These are phyloP conservation scores for Acanthopagrus latus DNA, from an alignment of 2,797 vertebrate genomes.

Conservation along the genomic window DNA sequence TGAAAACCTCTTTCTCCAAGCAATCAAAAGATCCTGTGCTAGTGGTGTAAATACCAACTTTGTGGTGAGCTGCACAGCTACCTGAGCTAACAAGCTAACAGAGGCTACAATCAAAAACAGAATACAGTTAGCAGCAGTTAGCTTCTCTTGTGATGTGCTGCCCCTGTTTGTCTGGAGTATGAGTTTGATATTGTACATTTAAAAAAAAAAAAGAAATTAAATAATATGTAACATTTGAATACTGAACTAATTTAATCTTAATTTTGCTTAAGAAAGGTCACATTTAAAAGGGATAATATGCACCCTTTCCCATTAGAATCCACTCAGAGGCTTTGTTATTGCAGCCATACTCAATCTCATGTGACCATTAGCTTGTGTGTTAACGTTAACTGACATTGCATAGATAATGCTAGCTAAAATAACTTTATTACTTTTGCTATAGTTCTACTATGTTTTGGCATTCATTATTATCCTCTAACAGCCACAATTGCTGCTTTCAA, in stretches of 20 bases:
- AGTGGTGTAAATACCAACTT: too few relatives aligned
- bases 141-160: too few relatives aligned
- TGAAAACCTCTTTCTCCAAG: too few relatives aligned
- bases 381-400: not conserved
- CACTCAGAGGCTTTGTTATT: not conserved
- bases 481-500: not conserved
- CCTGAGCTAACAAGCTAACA: too few relatives aligned
- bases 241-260: not conserved
- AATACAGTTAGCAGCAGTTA: too few relatives aligned
- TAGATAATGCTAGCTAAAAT: not conserved
- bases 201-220: not conserved
- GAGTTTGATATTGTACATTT: too few relatives aligned
- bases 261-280: not conserved
- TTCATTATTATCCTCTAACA: not conserved
- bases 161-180: too few relatives aligned
- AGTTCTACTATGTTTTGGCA: not conserved
- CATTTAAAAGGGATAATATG: not conserved
- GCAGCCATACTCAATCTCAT: not conserved
- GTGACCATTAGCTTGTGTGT: conserved; percentile 2
- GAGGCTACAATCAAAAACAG: too few relatives aligned
- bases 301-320: not conserved
- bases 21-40: too few relatives aligned
- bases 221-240: not conserved
- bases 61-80: too few relatives aligned
- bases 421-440: not conserved